phyloP scores from a whole-genome alignment of 2,888 invertebrate genomes.

The Phanerotoma sp. region DNA sequence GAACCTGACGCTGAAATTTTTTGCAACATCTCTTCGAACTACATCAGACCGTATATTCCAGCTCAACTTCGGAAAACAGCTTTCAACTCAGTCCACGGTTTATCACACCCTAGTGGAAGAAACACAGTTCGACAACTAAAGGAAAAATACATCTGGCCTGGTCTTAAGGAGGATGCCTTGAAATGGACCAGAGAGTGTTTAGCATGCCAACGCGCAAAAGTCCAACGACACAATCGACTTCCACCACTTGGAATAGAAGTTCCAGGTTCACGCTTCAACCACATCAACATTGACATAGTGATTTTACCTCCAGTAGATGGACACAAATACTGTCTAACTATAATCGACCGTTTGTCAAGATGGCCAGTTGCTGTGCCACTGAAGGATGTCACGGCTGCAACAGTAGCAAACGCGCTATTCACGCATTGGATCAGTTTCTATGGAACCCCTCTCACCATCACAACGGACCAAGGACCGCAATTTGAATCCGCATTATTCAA shows the following conservation, averaged over 20 bases:
- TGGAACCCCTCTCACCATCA: slow-evolving; percentile 8
- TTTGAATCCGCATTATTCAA: slow-evolving; percentile 8
- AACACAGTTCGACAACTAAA: background rate
- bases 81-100: slow-evolving; percentile 14
- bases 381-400: slow-evolving; percentile 37
- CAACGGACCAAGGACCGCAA: slow-evolving; percentile 10
- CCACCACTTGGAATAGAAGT: background rate
- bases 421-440: slow-evolving; percentile 1
- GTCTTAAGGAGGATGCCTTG: background rate
- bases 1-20: slow-evolving; percentile 13
- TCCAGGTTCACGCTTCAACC: slow-evolving; percentile 20
- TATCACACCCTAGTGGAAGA: background rate
- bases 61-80: slow-evolving; percentile 21
- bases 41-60: slow-evolving; percentile 6
- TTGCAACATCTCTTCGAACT: slow-evolving; percentile 28
- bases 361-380: slow-evolving; percentile 45
- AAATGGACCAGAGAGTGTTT: background rate
- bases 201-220: slow-evolving; percentile 5
- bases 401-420: slow-evolving; percentile 37
- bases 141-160: slow-evolving; percentile 10
- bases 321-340: slow-evolving; percentile 40
- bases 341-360: no score
- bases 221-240: slow-evolving; percentile 1
- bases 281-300: slow-evolving; percentile 27
- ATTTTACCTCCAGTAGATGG: slow-evolving; percentile 30